Evolutionary conservation across 2,888 invertebrate species (phyloP).

Genomic region (Lysandra coridon): DNA sequence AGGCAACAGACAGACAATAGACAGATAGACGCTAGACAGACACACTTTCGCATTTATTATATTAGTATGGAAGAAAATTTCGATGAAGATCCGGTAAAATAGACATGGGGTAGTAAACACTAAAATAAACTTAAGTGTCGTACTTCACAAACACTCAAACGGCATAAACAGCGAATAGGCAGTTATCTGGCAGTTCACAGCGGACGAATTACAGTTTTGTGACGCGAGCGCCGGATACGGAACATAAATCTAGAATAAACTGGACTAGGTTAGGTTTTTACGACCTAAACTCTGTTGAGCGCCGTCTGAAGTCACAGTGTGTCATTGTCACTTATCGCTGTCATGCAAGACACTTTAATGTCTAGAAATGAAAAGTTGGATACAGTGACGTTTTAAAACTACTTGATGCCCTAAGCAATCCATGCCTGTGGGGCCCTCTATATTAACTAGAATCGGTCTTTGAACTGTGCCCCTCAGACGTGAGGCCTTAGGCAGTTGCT

Average conservation of each 20-base stretch:
- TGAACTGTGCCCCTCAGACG: no score
- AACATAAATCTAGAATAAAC: conserved; percentile 17
- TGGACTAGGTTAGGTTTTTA: conserved; percentile 13
- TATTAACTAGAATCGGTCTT: no score
- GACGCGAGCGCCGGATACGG: conserved; percentile 20
- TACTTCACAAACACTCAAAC: neutral
- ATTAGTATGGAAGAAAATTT: no score
- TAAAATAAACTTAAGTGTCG: neutral
- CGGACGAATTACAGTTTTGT: conserved; percentile 26
- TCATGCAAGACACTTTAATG: neutral
- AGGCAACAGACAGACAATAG: no score
- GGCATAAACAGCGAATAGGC: neutral
- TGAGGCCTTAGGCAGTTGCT: no score
- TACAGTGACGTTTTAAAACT: no score
- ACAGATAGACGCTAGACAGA: no score
- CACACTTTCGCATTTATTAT: no score
- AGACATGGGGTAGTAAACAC: neutral
- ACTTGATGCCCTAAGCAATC: no score
- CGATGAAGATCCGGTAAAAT: no score
- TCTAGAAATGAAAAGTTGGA: neutral
- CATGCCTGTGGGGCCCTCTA: no score
- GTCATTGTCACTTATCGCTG: neutral
- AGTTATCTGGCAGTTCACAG: conserved; percentile 20
- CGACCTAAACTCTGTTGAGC: conserved; percentile 4
- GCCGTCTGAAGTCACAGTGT: neutral